Conservation (phyloP, 2,888 invertebrate genomes). For the Chamaedrilus cognettii region DNA sequence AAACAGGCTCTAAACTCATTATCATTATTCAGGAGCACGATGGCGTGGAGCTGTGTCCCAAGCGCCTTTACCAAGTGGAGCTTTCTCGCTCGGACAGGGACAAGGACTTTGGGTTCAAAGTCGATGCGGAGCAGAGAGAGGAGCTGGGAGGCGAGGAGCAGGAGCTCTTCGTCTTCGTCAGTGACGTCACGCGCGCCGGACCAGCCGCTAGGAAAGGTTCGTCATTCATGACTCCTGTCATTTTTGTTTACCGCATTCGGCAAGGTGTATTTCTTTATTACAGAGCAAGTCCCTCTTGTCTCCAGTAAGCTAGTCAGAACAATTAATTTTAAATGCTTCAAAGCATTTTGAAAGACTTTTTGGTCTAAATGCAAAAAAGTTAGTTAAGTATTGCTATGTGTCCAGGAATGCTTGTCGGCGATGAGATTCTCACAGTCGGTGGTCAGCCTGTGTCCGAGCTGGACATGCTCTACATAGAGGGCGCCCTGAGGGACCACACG, state of each 20-base stretch:
- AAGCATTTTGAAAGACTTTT: too few species aligned
- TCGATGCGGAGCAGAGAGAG: slow-evolving; percentile 95
- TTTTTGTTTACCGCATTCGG: too few species aligned
- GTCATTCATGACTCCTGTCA: too few species aligned
- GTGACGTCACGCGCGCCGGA: slow-evolving; percentile 92
- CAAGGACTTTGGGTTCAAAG: slow-evolving; percentile 98
- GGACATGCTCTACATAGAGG: slow-evolving; percentile 99
- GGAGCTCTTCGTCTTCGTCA: slow-evolving; percentile 95
- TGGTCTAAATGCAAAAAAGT: too few species aligned
- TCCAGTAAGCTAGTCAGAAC: too few species aligned
- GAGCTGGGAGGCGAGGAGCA: slow-evolving; percentile 85
- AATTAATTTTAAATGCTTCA: too few species aligned
- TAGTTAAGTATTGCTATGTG: too few species aligned
- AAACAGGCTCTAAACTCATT: too few species aligned
- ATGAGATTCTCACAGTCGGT: slow-evolving; percentile 99
- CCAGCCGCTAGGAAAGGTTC: slow-evolving; percentile 97
- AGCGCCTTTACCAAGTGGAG: slow-evolving; percentile 95
- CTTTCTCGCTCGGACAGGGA: slow-evolving; percentile 85
- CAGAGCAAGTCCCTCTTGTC: too few species aligned
- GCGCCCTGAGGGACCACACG: slow-evolving; percentile 91
- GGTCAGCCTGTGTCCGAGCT: slow-evolving; percentile 96
- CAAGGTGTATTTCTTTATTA: too few species aligned
- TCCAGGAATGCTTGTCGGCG: slow-evolving; percentile 92
- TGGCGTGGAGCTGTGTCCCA: slow-evolving; percentile 86
- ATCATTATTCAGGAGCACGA: slow-evolving; percentile 59